Evolutionary conservation across 2,797 vertebrate genomes (phyloP), one percentile per base, ranked within the genome.

Genomic region (Poliocrania exsul): DNA sequence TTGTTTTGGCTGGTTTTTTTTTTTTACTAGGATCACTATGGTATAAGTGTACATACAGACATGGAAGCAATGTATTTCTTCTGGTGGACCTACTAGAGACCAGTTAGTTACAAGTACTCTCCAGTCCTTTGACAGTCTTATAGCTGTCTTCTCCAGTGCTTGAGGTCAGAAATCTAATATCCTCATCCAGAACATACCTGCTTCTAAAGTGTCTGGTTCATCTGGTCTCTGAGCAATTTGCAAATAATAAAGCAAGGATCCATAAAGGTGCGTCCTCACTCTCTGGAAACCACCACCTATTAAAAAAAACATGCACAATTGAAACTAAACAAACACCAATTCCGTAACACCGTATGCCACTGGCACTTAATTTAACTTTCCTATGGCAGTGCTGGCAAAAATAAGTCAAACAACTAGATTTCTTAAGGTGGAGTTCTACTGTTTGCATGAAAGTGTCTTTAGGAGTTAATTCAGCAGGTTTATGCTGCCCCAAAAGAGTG

Each of bases 161-260:
- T 10, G 33, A 81, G 29, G 12, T 73, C 65, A 73, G 33, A 79
- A 85, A 57, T 35, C 42, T 65, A 28, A 81, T n/a, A 57, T 57
- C 26, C 25, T 74, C 38, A 73, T 50, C 35, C 62, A 83, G 18
- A 94, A 79, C n/a, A 40, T 97, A 99, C 99, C 99, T 88, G 99
- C 97, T 98, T 99, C 99, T 86, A 99, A 97, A 37, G 99, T 99
- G 86, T 99, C 99, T 12, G 99, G 99, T 91, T 99, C 99, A 84
- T 99, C 99, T 9, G 99, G 99, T 96, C 99, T 99, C 98, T 99
- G 99, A 24, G 99, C 99, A 12, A 99, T 99, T 97, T 99, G 99
- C 61, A 99, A 97, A 94, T 99, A 99, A 96, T 99, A 99, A 40
- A 99, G 98, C 91, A 99, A 96, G 50, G 99, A 98, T 88, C 99